A percentile compares a stretch with the other conserved stretches of the same genome.
Evolutionary conservation across 2,797 vertebrate genomes (phyloP).

Genomic region (Masticophis lateralis): DNA sequence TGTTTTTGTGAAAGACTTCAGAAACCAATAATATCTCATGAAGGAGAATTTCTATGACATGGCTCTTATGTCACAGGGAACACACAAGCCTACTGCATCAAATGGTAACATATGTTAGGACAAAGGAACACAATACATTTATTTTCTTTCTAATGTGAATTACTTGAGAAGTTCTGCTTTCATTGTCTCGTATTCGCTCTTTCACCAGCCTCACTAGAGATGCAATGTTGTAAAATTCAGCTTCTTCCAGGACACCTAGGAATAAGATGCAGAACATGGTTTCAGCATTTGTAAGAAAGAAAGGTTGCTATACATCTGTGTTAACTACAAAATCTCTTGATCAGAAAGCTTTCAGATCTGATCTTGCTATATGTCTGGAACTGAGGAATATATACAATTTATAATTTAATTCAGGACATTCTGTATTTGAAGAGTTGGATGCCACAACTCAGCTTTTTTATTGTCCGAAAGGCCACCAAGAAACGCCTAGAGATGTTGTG

Average conservation of each 20-base stretch:
- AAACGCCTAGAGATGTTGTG: background rate
- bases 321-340: background rate
- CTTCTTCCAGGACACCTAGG: slow-evolving; percentile 95
- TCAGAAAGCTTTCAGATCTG: background rate
- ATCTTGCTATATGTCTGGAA: background rate
- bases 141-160: slow-evolving; percentile 17
- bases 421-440: background rate
- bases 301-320: background rate
- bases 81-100: background rate
- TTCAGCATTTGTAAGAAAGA: background rate
- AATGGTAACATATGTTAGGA: background rate
- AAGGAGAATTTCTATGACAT: background rate
- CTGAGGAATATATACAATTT: background rate
- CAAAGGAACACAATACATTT: background rate
- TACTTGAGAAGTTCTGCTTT: slow-evolving; percentile 97
- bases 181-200: slow-evolving; percentile 96
- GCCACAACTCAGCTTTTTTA: background rate
- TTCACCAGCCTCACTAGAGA: slow-evolving; percentile 94
- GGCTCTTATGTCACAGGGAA: background rate
- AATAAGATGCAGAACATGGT: slow-evolving; percentile 2
- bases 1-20: background rate
- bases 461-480: background rate
- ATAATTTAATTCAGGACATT: background rate
- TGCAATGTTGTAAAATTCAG: slow-evolving; percentile 97
- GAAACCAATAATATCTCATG: background rate